Percentiles rank a stretch among this genome's conserved stretches.
Evolutionary conservation across 1,140 invertebrate species (phyloP).

Genomic region (Idris sp.): DNA sequence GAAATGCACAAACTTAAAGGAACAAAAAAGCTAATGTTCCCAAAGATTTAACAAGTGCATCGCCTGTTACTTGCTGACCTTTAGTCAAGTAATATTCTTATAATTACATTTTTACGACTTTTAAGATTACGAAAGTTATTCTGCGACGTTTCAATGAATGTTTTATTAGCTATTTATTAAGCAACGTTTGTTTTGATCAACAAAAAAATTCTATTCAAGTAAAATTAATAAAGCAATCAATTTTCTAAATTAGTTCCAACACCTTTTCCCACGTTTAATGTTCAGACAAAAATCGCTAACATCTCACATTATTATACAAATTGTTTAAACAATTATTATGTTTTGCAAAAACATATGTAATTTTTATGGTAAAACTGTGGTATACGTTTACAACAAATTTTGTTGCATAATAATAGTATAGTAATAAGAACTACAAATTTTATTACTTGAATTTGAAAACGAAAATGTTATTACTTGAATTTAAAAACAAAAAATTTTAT

Average conservation of each 20-base stretch:
- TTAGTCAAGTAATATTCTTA: conserved; percentile 23
- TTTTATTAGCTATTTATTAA: conserved; percentile 28
- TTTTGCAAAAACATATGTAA: no score
- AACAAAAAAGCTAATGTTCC: background rate
- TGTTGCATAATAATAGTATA: no score
- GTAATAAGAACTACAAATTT: no score
- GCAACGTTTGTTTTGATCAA: conserved; percentile 3
- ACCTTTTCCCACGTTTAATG: conserved; percentile 13
- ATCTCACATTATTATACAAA: conserved; percentile 9
- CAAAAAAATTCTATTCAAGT: conserved; percentile 13
- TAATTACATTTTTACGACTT: conserved; percentile 29
- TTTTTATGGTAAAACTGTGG: no score
- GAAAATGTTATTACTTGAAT: no score
- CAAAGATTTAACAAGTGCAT: conserved; percentile 21
- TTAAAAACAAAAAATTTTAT: no score
- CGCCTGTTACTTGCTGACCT: conserved; percentile 18
- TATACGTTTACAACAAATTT: no score
- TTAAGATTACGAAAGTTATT: conserved; percentile 40
- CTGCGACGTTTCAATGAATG: conserved; percentile 13
- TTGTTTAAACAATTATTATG: conserved; percentile 5
- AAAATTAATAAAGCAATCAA: conserved; percentile 22
- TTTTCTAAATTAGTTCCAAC: conserved; percentile 10
- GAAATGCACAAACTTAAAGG: no score
- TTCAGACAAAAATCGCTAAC: background rate
- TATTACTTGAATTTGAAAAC: no score